Evolutionary conservation across 2,888 invertebrate species (phyloP).

Genomic region (Eucera pruinosa): DNA sequence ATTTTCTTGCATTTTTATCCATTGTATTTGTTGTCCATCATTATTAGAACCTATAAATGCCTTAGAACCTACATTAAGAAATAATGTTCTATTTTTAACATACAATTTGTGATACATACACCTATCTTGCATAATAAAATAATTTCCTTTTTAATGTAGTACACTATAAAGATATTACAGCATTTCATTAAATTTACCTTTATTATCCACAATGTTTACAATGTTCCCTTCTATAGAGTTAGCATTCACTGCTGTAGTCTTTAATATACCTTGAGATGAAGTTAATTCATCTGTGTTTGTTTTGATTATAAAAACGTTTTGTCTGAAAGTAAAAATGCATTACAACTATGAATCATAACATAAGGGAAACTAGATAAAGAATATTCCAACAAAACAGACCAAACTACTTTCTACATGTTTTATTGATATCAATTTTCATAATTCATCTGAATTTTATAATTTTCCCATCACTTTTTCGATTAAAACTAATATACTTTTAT

Average conservation of each 20-base stretch:
- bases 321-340: conserved; percentile 73
- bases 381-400: conserved; percentile 2
- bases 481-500: neutral
- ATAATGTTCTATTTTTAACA: neutral
- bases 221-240: conserved; percentile 73
- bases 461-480: neutral
- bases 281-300: conserved; percentile 77
- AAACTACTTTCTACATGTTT: neutral
- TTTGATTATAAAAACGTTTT: conserved; percentile 81
- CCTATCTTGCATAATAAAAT: neutral
- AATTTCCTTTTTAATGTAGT: neutral
- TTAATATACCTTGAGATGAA: conserved; percentile 64
- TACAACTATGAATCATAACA: neutral
- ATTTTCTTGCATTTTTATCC: conserved; percentile 78
- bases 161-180: neutral
- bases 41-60: conserved; percentile 58
- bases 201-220: conserved; percentile 70
- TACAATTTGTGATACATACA: neutral
- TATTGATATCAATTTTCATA: neutral
- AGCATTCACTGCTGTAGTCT: conserved; percentile 69
- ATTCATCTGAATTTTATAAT: neutral
- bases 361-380: neutral
- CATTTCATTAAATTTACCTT: conserved; percentile 67
- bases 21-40: conserved; percentile 77
- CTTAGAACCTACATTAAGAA: conserved; percentile 61